phyloP scores from a whole-genome alignment of 2,797 vertebrate species.

The Manis crassicaudata region DNA sequence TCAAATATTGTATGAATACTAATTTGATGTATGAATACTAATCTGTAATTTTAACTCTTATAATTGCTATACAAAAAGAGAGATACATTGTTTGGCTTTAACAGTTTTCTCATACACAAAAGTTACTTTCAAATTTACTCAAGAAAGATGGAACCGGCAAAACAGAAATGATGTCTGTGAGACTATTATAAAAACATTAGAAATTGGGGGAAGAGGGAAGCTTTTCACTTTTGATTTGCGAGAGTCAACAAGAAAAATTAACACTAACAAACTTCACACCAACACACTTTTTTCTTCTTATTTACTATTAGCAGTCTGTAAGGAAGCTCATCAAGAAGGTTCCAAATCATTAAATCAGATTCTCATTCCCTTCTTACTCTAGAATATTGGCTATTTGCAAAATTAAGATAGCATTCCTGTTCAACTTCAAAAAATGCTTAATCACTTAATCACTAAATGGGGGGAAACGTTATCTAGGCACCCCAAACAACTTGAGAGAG shows the following conservation, averaged over 20 bases:
- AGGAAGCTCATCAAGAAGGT: constrained; percentile 38
- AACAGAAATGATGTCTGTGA: constrained; percentile 51
- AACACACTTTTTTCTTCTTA: constrained; percentile 29
- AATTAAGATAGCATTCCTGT: not conserved
- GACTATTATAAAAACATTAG: constrained; percentile 21
- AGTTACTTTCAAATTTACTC: constrained; percentile 62
- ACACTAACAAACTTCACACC: not conserved
- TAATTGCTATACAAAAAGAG: not conserved
- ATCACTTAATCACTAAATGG: not conserved
- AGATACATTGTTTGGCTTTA: constrained; percentile 34
- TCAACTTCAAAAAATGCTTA: constrained; percentile 49
- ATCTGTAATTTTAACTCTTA: constrained; percentile 1
- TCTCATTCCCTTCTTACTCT: constrained; percentile 30
- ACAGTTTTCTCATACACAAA: constrained; percentile 25
- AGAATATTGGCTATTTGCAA: constrained; percentile 33
- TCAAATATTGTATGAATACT: constrained; percentile 32
- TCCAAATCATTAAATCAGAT: constrained; percentile 44
- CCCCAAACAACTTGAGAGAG: constrained; percentile 25
- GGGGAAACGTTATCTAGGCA: constrained; percentile 23
- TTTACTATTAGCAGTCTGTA: constrained; percentile 40
- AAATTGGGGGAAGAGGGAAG: not conserved
- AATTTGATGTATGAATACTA: constrained; percentile 40
- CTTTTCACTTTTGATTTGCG: constrained; percentile 4
- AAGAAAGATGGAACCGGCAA: constrained; percentile 26
- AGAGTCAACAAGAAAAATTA: constrained; percentile 58